Percentiles rank a stretch among this genome's conserved stretches.
Conservation (phyloP, 2,888 invertebrate species). For the Frankliniella intonsa region DNA sequence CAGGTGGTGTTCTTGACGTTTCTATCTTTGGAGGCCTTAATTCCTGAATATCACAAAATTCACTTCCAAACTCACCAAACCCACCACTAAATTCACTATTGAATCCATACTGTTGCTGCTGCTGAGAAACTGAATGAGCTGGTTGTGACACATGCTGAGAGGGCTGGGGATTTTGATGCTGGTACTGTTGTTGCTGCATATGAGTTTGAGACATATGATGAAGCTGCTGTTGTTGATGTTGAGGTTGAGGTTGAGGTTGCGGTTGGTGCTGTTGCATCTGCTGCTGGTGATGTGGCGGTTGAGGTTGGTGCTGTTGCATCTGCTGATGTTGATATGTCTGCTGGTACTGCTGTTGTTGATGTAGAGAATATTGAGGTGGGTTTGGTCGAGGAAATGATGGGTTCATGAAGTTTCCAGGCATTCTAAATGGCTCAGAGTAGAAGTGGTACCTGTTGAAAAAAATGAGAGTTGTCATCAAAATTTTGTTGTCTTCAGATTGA, state of each 20-base stretch:
- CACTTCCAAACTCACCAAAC: slow-evolving; percentile 12
- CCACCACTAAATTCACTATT: slow-evolving; percentile 8
- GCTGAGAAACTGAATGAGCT: not conserved
- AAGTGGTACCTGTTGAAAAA: not conserved
- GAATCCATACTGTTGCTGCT: not conserved
- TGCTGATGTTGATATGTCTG: slow-evolving; percentile 8
- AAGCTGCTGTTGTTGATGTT: not conserved
- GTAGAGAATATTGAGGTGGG: not conserved
- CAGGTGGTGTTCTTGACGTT: not conserved
- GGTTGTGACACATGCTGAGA: not conserved
- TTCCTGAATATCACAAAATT: slow-evolving; percentile 14
- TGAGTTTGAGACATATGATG: not conserved
- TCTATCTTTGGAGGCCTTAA: not conserved
- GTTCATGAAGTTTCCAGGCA: slow-evolving; percentile 17
- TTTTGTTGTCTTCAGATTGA: too few species aligned
- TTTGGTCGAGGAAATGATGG: not conserved
- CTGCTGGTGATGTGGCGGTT: not conserved
- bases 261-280: not conserved
- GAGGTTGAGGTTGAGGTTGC: not conserved
- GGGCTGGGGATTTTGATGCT: not conserved
- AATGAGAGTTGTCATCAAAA: not conserved
- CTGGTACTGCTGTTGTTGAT: not conserved
- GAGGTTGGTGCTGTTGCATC: not conserved
- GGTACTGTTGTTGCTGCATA: not conserved
- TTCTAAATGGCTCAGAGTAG: slow-evolving; percentile 10